These are phyloP conservation scores for Gavialis gangeticus DNA, from an alignment of 2,113 vertebrate genomes.

Conservation along the genomic window DNA sequence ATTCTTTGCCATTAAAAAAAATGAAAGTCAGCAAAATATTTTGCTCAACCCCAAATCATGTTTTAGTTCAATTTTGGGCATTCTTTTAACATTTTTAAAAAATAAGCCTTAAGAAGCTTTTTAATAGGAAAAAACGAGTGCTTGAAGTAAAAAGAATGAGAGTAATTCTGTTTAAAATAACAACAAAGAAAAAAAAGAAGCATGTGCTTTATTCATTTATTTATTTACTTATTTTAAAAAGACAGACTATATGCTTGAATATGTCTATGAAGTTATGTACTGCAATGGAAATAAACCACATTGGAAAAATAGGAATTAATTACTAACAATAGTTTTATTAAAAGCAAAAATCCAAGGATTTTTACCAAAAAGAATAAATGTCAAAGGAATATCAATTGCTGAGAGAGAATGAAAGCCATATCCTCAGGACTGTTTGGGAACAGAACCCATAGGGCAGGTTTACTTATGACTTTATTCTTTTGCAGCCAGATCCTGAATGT, in stretches of 20 bases:
- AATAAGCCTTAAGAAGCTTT: neutral
- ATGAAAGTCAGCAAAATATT: neutral
- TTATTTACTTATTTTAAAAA: too few species aligned
- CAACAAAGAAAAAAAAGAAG: too few species aligned
- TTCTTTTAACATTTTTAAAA: neutral
- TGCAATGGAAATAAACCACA: neutral
- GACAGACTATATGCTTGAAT: neutral
- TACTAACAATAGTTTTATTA: neutral
- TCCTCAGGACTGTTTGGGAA: neutral
- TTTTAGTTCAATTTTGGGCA: neutral
- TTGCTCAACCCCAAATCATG: neutral
- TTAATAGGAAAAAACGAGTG: neutral
- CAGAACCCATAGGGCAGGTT: neutral
- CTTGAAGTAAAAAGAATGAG: neutral
- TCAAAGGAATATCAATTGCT: neutral
- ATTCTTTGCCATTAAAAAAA: constrained; percentile 36
- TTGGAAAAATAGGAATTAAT: neutral
- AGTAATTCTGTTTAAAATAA: neutral
- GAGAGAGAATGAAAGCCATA: neutral
- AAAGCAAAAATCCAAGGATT: neutral
- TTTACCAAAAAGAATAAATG: neutral
- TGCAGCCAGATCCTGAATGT: neutral
- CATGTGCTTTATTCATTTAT: too few species aligned
- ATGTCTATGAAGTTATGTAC: neutral
- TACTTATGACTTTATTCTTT: neutral